These are phyloP conservation scores for Merops nubicus DNA, from an alignment of 2,113 vertebrate species.

Conservation along the genomic window DNA sequence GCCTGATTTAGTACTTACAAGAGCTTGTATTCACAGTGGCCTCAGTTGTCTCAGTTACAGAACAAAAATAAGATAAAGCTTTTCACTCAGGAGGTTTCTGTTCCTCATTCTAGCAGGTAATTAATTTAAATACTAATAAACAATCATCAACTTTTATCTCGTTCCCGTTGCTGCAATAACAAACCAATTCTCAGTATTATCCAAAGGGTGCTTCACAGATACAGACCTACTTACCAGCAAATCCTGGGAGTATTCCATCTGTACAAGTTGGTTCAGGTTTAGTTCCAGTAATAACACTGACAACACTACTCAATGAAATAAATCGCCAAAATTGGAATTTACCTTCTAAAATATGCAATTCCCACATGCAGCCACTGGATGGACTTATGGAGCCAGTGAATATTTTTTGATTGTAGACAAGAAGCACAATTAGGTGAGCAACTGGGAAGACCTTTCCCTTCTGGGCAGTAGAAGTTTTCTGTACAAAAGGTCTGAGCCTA, in stretches of 20 bases:
- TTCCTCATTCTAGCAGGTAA: neutral
- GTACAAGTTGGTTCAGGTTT: neutral
- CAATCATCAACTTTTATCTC: neutral
- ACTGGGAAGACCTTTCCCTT: neutral
- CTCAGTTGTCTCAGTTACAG: neutral
- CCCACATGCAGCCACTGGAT: constrained; percentile 49
- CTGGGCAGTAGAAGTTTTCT: neutral
- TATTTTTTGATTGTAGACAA: neutral
- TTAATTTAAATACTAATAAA: constrained; percentile 1
- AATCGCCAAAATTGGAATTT: neutral
- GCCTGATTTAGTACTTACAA: neutral
- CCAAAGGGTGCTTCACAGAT: neutral
- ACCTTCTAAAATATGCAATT: constrained; percentile 15
- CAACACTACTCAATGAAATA: neutral
- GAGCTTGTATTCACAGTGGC: neutral
- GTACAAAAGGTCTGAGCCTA: neutral
- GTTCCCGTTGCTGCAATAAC: neutral
- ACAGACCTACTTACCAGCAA: neutral
- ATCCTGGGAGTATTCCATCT: neutral
- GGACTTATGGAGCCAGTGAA: constrained; percentile 4
- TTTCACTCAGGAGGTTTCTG: neutral
- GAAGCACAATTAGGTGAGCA: neutral
- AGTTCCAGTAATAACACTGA: neutral
- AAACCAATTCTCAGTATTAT: neutral
- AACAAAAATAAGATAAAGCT: neutral